These are phyloP conservation scores for Keiferia lycopersicella DNA, from an alignment of 2,888 invertebrate species.

Conservation along the genomic window DNA sequence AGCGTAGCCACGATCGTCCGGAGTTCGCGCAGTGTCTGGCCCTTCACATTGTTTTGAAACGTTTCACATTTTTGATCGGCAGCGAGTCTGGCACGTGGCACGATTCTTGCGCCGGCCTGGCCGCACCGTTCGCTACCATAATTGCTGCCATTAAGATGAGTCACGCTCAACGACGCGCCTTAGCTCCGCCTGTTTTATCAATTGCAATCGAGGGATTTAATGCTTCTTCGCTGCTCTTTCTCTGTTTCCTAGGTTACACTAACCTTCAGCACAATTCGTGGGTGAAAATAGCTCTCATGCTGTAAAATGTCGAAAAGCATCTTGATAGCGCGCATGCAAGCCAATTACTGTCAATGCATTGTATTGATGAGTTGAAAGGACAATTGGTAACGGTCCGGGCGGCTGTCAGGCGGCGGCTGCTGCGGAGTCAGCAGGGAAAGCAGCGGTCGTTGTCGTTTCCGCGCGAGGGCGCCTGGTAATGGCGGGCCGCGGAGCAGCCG, in stretches of 20 bases:
- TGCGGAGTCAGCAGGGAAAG: constrained; percentile 63
- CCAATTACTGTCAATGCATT: neutral
- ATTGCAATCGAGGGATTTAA: constrained; percentile 54
- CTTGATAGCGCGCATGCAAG: constrained; percentile 4
- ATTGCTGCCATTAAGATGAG: constrained; percentile 78
- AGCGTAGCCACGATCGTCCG: constrained; percentile 37
- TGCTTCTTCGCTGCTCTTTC: constrained; percentile 24
- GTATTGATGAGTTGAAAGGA: constrained; percentile 32
- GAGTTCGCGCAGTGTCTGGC: constrained; percentile 35
- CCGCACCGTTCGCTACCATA: constrained; percentile 61
- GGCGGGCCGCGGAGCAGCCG: constrained; percentile 52
- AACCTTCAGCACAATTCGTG: neutral
- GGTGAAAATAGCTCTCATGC: neutral
- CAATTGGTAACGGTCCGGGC: constrained; percentile 41
- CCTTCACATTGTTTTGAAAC: constrained; percentile 33
- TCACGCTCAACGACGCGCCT: constrained; percentile 74
- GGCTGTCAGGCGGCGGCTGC: constrained; percentile 41
- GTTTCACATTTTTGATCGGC: constrained; percentile 37
- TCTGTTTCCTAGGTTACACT: neutral
- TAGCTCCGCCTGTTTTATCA: constrained; percentile 67
- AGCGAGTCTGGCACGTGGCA: constrained; percentile 54
- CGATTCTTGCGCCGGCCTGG: constrained; percentile 51
- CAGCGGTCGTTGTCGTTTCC: constrained; percentile 79
- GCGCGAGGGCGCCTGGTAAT: constrained; percentile 74
- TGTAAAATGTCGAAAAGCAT: neutral